Evolutionary conservation across 2,888 invertebrate genomes (phyloP), one percentile per base, ranked within the genome.

Genomic region (Melitaea athalia): DNA sequence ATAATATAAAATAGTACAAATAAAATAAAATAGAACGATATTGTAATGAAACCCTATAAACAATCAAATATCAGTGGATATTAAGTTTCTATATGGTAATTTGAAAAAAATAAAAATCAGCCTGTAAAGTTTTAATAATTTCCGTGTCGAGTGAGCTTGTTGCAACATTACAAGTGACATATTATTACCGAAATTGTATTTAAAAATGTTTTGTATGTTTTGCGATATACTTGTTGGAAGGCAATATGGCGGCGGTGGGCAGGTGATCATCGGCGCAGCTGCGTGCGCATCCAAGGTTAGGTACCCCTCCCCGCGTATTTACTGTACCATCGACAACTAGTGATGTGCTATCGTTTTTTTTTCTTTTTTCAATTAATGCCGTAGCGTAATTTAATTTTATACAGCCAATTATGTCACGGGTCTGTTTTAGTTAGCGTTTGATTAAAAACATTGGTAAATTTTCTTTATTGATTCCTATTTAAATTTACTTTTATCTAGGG

Each of bases 191-290:
- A 73, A 73, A 73, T 70, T 72, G 72, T 73, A 71, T 66, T 62
- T 59, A 64, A 61, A 62, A 61, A 68, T 65, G 63, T 69, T 76
- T 79, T 78, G 77, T 77, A 77, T 79, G 79, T 79, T 79, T 78
- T 77, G 79, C 76, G 76, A 67, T 72, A 82, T 88, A 86, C 85
- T 87, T 85, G 88, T 85, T 80, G 81, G 83, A 80, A 85, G 81
- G 81, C 85, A 87, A 85, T 83, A 86, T 86, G 88, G 86, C 79
- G 78, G 79, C 78, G 77, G 79, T 78, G 77, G 86, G 91, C 89
- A 89, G 91, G 91, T 90, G 90, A 89, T 82, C 85, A 80, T 68
- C 68, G 79, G 69, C 72, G 89, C 91, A 89, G 91, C 91, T 89
- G 91, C 88, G 80, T 70, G 77, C 83, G 79, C 84, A 79, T 80